Evolutionary conservation across 2,888 invertebrate species (phyloP).

Genomic region (Drosophila nigritarsus): DNA sequence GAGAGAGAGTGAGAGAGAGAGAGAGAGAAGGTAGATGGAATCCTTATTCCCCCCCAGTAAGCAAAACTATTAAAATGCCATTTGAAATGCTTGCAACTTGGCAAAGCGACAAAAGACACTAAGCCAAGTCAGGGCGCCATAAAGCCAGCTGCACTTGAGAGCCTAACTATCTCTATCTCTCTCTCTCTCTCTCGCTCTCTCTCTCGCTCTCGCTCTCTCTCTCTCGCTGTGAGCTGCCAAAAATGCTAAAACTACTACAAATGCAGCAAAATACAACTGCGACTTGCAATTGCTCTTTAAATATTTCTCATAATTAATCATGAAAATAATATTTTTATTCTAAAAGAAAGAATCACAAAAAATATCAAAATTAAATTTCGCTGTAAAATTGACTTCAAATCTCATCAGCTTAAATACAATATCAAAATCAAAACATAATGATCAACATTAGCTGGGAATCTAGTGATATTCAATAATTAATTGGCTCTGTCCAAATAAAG

Average conservation of each 20-base stretch:
- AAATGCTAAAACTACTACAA: background rate
- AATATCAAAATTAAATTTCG: background rate
- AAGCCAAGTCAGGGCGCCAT: slow-evolving; percentile 8
- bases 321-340: background rate
- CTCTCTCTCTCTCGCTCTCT: background rate
- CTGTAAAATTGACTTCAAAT: background rate
- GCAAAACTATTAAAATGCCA: slow-evolving; percentile 73
- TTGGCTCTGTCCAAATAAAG: background rate
- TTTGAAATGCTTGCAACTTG: slow-evolving; percentile 68
- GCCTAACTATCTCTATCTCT: background rate
- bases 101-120: slow-evolving; percentile 24
- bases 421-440: background rate
- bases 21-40: background rate
- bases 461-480: background rate
- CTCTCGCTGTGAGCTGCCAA: slow-evolving; percentile 1
- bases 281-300: slow-evolving; percentile 9
- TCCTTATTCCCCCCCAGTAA: slow-evolving; percentile 7
- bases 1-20: background rate
- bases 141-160: slow-evolving; percentile 12
- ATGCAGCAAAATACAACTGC: background rate
- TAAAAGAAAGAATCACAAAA: background rate
- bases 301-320: background rate
- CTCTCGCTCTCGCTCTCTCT: background rate
- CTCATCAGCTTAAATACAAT: background rate
- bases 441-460: background rate